Conservation (phyloP, 2,888 invertebrate species). For the Thelaira solivaga region DNA sequence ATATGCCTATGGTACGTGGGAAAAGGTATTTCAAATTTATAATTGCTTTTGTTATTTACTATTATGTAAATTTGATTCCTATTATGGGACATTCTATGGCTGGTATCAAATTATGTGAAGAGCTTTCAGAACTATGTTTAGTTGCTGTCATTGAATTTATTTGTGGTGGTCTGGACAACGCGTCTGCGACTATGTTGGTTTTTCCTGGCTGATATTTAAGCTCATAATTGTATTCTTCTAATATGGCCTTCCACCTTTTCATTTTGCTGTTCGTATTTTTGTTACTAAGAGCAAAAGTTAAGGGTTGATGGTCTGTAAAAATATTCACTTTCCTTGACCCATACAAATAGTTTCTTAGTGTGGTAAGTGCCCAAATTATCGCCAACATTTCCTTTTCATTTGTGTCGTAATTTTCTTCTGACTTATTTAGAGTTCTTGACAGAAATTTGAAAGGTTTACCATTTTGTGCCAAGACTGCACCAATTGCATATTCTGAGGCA, state of each 20-base stretch:
- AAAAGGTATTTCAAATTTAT: conserved; percentile 32
- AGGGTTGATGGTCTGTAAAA: neutral
- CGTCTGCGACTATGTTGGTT: too few relatives aligned
- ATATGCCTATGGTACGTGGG: too few relatives aligned
- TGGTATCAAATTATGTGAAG: neutral
- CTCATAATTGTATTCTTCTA: too few relatives aligned
- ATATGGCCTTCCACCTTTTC: neutral
- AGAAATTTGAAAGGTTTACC: neutral
- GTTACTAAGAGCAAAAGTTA: neutral
- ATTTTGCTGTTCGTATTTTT: neutral
- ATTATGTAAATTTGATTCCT: conserved; percentile 21
- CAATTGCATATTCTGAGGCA: neutral
- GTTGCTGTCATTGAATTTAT: conserved; percentile 12
- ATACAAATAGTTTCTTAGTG: neutral
- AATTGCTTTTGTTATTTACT: neutral
- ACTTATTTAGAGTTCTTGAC: neutral
- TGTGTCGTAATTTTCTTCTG: neutral
- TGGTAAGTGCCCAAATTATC: neutral
- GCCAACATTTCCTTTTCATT: neutral
- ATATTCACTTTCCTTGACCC: neutral
- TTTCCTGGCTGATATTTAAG: too few relatives aligned
- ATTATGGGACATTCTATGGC: conserved; percentile 10
- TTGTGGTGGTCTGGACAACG: too few relatives aligned
- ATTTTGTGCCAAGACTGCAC: neutral
- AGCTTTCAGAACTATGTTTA: conserved; percentile 35